Evolutionary conservation across 2,113 vertebrate genomes (phyloP).

Genomic region (Zosterops lateralis): DNA sequence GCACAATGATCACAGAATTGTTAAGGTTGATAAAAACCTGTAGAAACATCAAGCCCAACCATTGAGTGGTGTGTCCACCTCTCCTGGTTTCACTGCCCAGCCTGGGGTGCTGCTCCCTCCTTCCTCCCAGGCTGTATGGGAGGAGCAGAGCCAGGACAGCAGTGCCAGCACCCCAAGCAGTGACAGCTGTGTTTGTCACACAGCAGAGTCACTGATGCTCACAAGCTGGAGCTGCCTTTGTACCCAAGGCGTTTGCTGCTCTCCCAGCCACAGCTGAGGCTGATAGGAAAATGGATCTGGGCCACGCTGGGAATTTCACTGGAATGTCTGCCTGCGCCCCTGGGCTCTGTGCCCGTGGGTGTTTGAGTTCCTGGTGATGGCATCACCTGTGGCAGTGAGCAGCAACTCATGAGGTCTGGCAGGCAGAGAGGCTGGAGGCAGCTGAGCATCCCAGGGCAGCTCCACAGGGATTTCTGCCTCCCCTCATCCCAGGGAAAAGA

Average conservation of each 20-base stretch:
- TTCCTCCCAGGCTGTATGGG: not conserved
- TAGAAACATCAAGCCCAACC: not conserved
- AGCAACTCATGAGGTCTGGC: rapidly evolving
- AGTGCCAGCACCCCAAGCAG: rapidly evolving
- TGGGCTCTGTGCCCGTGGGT: not conserved
- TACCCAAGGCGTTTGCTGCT: not conserved
- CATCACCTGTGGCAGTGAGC: rapidly evolving
- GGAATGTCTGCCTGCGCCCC: not conserved
- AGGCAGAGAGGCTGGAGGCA: not conserved
- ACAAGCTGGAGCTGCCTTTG: not conserved
- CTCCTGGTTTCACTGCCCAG: not conserved
- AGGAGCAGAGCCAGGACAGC: not conserved
- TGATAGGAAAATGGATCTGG: not conserved
- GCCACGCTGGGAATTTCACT: rapidly evolving
- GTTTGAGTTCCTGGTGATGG: not conserved
- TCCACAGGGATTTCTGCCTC: not conserved
- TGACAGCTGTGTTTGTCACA: not conserved
- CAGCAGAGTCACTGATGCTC: rapidly evolving
- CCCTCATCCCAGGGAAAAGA: not conserved
- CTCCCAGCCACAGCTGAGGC: not conserved
- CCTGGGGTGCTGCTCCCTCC: not conserved
- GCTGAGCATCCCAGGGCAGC: not conserved
- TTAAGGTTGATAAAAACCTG: not conserved
- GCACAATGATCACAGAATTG: not conserved
- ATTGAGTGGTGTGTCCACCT: not conserved